These are phyloP conservation scores for Delia radicum DNA, from an alignment of 1,140 invertebrate species.

Conservation along the genomic window DNA sequence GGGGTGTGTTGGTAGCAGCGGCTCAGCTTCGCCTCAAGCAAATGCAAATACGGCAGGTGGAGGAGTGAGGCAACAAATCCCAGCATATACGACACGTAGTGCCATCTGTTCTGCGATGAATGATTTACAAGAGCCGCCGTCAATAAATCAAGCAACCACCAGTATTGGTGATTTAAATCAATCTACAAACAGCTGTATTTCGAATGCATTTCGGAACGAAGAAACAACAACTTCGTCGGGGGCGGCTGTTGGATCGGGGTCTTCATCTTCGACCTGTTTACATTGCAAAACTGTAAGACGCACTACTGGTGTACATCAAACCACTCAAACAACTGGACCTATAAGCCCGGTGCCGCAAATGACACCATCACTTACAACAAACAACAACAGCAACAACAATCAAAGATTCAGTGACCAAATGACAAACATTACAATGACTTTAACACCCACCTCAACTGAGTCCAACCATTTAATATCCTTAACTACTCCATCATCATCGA, in stretches of 20 bases:
- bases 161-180: neutral
- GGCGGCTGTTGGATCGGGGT: neutral
- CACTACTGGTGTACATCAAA: constrained; percentile 54
- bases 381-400: neutral
- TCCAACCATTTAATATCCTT: neutral
- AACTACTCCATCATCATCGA: neutral
- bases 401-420: neutral
- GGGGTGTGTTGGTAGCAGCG: neutral
- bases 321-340: constrained; percentile 54
- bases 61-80: neutral
- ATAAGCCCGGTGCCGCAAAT: constrained; percentile 49
- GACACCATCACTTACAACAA: neutral
- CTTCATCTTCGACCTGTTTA: constrained; percentile 39
- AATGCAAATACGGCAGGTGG: neutral
- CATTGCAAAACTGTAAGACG: constrained; percentile 52
- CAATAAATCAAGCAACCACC: neutral
- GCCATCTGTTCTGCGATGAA: neutral
- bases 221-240: neutral
- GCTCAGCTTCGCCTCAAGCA: neutral
- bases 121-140: neutral
- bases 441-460: constrained; percentile 3
- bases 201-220: constrained; percentile 26
- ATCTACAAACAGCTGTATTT: too few relatives aligned
- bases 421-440: constrained; percentile 4
- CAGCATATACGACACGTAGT: neutral